Evolutionary conservation across 2,113 vertebrate species (phyloP).

Genomic region (Neodon shergylaensis): DNA sequence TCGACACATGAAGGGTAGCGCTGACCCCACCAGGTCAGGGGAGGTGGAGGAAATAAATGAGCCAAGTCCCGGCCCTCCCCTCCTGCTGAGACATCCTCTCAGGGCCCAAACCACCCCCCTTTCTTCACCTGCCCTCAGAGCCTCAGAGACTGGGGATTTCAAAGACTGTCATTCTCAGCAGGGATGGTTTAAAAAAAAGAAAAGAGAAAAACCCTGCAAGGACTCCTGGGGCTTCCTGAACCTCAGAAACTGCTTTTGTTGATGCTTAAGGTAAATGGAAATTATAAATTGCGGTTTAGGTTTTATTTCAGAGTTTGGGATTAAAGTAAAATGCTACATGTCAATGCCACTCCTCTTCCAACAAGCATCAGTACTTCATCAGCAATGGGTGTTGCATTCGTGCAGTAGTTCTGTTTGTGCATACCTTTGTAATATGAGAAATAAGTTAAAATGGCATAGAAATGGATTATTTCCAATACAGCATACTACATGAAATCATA

Average conservation of each 20-base stretch:
- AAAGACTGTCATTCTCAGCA: not conserved
- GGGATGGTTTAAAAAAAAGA: not conserved
- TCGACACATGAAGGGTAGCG: not conserved
- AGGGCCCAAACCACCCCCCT: not conserved
- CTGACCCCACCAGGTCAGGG: not conserved
- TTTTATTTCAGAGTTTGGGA: not conserved
- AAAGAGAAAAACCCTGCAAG: not conserved
- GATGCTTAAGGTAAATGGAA: not conserved
- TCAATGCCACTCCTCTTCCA: not conserved
- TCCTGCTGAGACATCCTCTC: not conserved
- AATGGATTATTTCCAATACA: not conserved
- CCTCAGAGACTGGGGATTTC: not conserved
- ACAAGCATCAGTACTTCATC: not conserved
- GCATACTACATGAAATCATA: not conserved
- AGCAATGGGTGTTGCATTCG: not conserved
- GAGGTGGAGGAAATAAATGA: not conserved
- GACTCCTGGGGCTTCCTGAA: not conserved
- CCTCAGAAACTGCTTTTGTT: constrained; percentile 23
- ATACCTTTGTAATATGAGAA: not conserved
- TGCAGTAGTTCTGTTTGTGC: not conserved
- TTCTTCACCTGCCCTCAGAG: not conserved
- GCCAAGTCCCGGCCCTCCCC: not conserved
- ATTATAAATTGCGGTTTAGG: not conserved
- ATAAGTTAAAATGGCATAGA: constrained; percentile 25
- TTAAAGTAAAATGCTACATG: not conserved